A percentile compares a stretch with the other conserved stretches of the same genome.
Evolutionary conservation across 2,113 vertebrate genomes (phyloP).

Genomic region (Microcebus ravelobensis): DNA sequence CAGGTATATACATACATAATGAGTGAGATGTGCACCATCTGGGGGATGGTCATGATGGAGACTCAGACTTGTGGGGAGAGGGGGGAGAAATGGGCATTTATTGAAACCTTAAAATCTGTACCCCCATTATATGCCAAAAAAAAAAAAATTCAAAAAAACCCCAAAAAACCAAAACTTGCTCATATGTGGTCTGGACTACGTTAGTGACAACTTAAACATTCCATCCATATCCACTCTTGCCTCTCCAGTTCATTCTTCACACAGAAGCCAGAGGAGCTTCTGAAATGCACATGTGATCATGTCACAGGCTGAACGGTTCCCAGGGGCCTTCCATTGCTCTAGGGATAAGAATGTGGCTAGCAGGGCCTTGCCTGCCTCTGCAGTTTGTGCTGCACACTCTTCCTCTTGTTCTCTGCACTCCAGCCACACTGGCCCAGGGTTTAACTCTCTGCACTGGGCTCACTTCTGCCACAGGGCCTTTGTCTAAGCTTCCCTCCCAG

Average conservation of each 20-base stretch:
- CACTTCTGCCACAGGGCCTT: not conserved
- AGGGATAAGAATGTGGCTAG: not conserved
- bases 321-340: not conserved
- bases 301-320: not conserved
- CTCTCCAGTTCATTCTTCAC: not conserved
- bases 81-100: no score
- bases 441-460: not conserved
- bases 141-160: no score
- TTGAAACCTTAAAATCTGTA: no score
- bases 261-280: not conserved
- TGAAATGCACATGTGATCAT: not conserved
- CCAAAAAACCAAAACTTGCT: not conserved
- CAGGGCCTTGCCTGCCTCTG: rapidly evolving
- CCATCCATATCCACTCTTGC: not conserved
- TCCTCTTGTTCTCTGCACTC: not conserved
- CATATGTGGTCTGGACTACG: not conserved
- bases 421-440: no score
- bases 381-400: not conserved
- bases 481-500: not conserved
- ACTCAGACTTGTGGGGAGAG: no score
- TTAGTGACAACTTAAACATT: not conserved
- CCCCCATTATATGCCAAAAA: no score
- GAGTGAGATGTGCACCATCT: no score
- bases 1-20: no score
- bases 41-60: no score